Percentiles rank a stretch among this genome's conserved stretches.
These are phyloP conservation scores for Psix sp. DNA, from an alignment of 1,140 invertebrate species.

Conservation along the genomic window DNA sequence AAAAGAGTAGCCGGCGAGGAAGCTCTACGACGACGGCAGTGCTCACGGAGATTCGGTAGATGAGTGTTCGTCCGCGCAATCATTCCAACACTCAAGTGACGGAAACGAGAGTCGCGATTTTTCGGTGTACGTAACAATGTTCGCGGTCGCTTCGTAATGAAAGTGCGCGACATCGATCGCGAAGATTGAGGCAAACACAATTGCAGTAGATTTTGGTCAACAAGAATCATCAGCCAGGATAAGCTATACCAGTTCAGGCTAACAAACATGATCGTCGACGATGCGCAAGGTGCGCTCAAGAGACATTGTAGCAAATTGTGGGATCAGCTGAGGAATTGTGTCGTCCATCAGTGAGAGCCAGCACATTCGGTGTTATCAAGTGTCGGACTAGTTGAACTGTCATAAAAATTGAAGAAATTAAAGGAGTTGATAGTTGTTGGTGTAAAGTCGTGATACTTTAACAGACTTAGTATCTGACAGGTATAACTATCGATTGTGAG, in stretches of 20 bases:
- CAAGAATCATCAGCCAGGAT: neutral
- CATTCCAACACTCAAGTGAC: slow-evolving; percentile 8
- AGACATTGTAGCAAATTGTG: slow-evolving; percentile 19
- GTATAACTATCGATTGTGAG: neutral
- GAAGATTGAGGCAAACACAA: neutral
- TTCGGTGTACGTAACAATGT: slow-evolving; percentile 21
- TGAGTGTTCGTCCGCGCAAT: slow-evolving; percentile 40
- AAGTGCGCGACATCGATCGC: slow-evolving; percentile 16
- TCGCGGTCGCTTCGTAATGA: slow-evolving; percentile 11
- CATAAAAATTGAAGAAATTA: too few species aligned
- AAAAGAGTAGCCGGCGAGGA: slow-evolving; percentile 35
- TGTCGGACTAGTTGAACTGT: slow-evolving; percentile 11
- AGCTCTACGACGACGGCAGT: slow-evolving; percentile 32
- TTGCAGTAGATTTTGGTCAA: neutral
- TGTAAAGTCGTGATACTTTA: neutral
- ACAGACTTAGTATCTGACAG: neutral
- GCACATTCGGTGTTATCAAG: slow-evolving; percentile 5
- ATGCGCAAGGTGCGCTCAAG: slow-evolving; percentile 20
- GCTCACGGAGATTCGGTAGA: slow-evolving; percentile 47
- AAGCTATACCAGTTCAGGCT: slow-evolving; percentile 1
- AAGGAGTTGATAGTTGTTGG: slow-evolving; percentile 2
- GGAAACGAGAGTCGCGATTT: slow-evolving; percentile 30
- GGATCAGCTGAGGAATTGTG: slow-evolving; percentile 23
- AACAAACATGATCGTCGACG: slow-evolving; percentile 27
- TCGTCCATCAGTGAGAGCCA: slow-evolving; percentile 13